Conservation (phyloP, 2,113 vertebrate genomes). For the Rallus limicola region DNA sequence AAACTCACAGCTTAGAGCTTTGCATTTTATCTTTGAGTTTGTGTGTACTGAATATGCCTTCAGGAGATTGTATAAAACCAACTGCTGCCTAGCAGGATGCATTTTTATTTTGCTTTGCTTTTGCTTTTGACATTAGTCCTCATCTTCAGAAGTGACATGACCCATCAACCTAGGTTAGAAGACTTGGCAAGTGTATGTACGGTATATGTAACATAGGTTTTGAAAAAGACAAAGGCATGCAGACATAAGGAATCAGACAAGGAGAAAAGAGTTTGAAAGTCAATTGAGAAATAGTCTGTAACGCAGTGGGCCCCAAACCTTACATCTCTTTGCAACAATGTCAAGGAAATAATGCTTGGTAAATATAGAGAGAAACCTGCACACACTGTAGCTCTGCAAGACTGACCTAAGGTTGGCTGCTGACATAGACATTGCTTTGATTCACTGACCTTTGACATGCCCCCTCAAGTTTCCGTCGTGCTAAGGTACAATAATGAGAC, state of each 20-base stretch:
- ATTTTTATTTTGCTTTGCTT: not conserved
- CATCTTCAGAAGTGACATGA: conserved; percentile 33
- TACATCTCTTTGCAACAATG: conserved; percentile 54
- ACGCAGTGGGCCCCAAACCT: conserved; percentile 40
- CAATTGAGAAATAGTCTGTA: conserved; percentile 13
- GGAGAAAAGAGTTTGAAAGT: conserved; percentile 52
- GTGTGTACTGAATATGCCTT: not conserved
- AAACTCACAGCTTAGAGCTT: not conserved
- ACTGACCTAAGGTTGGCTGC: conserved; percentile 59
- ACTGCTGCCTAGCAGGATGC: not conserved
- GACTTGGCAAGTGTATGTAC: not conserved
- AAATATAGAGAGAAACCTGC: conserved; percentile 49
- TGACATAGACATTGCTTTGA: conserved; percentile 49
- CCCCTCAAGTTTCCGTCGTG: conserved; percentile 30
- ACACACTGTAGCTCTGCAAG: conserved; percentile 31
- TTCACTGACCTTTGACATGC: conserved; percentile 36
- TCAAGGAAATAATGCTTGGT: conserved; percentile 59
- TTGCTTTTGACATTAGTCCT: conserved; percentile 11
- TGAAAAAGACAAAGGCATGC: conserved; percentile 43
- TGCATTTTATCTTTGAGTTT: not conserved
- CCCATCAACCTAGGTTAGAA: not conserved
- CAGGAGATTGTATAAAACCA: not conserved
- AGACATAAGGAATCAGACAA: conserved; percentile 37
- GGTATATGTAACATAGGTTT: not conserved
- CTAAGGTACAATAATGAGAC: conserved; percentile 71